Conservation (phyloP, 2,888 invertebrate species). For the Dolichopus griseipennis region DNA sequence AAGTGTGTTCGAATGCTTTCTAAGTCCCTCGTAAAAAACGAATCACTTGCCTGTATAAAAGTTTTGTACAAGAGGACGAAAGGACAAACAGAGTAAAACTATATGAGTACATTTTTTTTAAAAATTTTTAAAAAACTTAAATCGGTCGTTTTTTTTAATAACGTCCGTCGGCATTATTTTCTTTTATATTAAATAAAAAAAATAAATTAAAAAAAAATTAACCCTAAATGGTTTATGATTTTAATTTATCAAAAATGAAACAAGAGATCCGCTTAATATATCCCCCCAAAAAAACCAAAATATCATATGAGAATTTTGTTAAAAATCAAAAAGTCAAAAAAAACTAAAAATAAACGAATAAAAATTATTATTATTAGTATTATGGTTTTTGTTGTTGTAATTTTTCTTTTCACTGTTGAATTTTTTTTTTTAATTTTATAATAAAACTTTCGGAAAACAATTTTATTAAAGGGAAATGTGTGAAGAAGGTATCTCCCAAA, state of each 20-base stretch:
- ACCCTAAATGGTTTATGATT: slow-evolving; percentile 6
- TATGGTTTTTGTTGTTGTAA: neutral
- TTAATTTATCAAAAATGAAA: slow-evolving; percentile 6
- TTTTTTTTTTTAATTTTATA: too few species aligned
- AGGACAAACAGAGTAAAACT: too few species aligned
- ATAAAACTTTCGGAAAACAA: too few species aligned
- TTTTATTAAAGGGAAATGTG: neutral
- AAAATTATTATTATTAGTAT: neutral
- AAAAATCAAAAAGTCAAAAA: neutral
- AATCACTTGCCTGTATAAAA: too few species aligned
- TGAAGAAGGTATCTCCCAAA: slow-evolving; percentile 1
- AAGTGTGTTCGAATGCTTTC: too few species aligned
- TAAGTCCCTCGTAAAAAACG: too few species aligned
- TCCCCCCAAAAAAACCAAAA: neutral
- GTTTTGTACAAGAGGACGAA: too few species aligned
- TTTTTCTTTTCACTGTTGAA: too few species aligned
- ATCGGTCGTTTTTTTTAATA: neutral
- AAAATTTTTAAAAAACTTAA: too few species aligned
- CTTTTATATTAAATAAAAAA: too few species aligned
- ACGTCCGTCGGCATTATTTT: neutral
- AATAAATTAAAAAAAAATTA: neutral
- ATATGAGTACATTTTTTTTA: too few species aligned
- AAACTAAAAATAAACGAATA: neutral
- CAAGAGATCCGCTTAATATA: slow-evolving; percentile 4
- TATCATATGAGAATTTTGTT: neutral